Conservation (phyloP, 2,888 invertebrate genomes). For the Lampropteryx suffumata region DNA sequence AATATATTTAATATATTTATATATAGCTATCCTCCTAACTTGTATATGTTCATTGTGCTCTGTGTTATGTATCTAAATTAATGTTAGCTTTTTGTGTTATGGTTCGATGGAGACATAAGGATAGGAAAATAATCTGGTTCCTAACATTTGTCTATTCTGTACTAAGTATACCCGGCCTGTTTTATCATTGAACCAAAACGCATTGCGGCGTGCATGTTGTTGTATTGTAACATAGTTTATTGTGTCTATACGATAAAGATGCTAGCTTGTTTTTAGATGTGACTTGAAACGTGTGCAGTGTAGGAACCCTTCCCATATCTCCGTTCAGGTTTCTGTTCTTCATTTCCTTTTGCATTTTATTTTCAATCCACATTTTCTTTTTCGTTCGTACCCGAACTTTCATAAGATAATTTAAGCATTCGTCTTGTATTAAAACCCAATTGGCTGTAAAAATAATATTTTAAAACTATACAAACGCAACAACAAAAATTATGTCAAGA, state of each 20-base stretch:
- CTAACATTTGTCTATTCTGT: constrained; percentile 46
- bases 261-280: constrained; percentile 81
- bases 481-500: constrained; percentile 31
- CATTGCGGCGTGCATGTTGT: constrained; percentile 79
- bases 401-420: constrained; percentile 29
- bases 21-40: constrained; percentile 71
- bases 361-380: constrained; percentile 44
- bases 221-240: constrained; percentile 79
- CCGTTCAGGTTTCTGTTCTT: constrained; percentile 59
- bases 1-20: constrained; percentile 64
- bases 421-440: constrained; percentile 43
- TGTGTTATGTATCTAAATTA: constrained; percentile 79
- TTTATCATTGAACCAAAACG: constrained; percentile 77
- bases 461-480: constrained; percentile 32
- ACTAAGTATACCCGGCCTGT: constrained; percentile 30
- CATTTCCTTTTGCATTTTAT: constrained; percentile 46
- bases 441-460: constrained; percentile 54
- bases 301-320: constrained; percentile 73
- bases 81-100: constrained; percentile 81
- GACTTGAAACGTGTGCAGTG: constrained; percentile 63
- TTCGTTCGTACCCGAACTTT: constrained; percentile 33
- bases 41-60: constrained; percentile 81
- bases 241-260: constrained; percentile 68
- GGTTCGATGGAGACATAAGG: constrained; percentile 76
- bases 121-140: constrained; percentile 43